Conservation (phyloP, 2,113 vertebrate genomes). For the Quiscalus mexicanus region DNA sequence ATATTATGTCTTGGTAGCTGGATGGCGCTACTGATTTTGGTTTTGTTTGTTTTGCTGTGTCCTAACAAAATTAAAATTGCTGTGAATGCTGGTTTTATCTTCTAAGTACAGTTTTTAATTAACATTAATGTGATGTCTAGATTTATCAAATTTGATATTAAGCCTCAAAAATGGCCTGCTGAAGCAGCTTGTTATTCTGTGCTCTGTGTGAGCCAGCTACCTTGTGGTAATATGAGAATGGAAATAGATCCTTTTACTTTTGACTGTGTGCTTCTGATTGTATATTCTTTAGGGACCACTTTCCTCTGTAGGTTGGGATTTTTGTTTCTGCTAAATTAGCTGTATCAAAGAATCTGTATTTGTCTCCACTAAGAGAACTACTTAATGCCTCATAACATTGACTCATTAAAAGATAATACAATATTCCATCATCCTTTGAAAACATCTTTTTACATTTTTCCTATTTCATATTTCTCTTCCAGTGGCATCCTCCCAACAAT, state of each 20-base stretch:
- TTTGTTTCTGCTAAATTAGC: background rate
- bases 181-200: background rate
- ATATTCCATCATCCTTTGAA: background rate
- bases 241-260: background rate
- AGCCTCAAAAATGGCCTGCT: background rate
- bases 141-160: background rate
- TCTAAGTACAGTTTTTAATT: background rate
- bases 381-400: background rate
- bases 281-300: background rate
- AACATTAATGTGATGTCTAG: background rate
- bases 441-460: background rate
- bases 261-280: background rate
- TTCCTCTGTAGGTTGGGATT: background rate
- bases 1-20: background rate
- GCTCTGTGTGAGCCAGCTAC: background rate
- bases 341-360: background rate
- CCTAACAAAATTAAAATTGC: background rate
- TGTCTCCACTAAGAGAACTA: background rate
- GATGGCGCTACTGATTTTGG: background rate
- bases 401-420: background rate
- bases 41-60: background rate
- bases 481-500: background rate
- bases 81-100: background rate
- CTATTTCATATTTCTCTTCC: background rate
- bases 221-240: background rate